Evolutionary conservation across 2,797 vertebrate genomes (phyloP), one percentile per base, ranked within the genome.

Genomic region (Merluccius polli): DNA sequence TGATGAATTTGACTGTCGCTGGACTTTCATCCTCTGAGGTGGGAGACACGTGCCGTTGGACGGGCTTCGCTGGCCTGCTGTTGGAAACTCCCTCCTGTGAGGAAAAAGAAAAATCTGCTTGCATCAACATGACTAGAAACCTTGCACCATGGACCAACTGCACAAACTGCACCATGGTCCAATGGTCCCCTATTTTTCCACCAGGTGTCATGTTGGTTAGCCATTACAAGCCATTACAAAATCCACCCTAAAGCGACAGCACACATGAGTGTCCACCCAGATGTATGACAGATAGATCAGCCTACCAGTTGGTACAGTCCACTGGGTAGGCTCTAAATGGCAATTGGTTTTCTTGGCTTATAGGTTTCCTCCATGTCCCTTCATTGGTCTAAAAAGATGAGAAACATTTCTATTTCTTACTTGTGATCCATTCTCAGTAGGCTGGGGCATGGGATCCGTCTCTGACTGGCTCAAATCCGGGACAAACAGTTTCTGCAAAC

Each of bases 1-100:
- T 99, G 81, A 99, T 94, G 89, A 99, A 99, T 87, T 97, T 98
- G 75, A 97, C 95, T 0, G 95, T 95, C 2, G 94, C 88, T 0
- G 96, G 96, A 77, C 98, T 97, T 73, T 99, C 98, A 36, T 99
- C 98, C 88, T 99, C 98, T 0, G 97, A 99, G 75, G 94, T 94
- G 0, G 97, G 98, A 0, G 97, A 98, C 35, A 95, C 87, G 72
- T 96, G 93, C 69, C 96, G 94, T 8, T 93, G 92, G 63, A 97
- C 88, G 2, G 94, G 92, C 78, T 90, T 95, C 38, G 92, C 92
- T 71, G 94, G 92, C 83, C 88, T 93, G 89, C 94, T 91, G 87
- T 92, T 93, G 84, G 94, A 87, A 76, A 93, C 85, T 41, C 91
- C 94, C 85, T 95, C 94, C 98, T 99, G 85, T 70, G 74, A 74